Conservation (phyloP, 2,113 vertebrate genomes). For the Polyodon spathula region DNA sequence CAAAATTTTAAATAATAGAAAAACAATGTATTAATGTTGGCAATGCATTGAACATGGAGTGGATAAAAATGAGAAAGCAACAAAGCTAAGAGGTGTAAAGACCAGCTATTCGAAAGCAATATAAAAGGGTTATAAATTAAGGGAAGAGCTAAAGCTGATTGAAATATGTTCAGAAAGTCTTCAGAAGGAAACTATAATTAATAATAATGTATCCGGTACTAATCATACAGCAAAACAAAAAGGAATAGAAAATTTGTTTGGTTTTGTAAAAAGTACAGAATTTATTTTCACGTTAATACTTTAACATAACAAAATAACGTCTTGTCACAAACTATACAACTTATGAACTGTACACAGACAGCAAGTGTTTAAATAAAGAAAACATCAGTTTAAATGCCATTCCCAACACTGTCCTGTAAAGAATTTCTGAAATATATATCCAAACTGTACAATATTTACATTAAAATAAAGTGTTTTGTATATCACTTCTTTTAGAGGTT, state of each 20-base stretch:
- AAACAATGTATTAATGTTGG: too few relatives aligned
- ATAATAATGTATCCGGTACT: too few relatives aligned
- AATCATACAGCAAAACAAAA: neutral
- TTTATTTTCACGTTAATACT: conserved; percentile 43
- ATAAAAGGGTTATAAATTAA: too few relatives aligned
- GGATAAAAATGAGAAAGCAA: too few relatives aligned
- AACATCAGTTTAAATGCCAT: conserved; percentile 25
- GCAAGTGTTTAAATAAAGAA: conserved; percentile 25
- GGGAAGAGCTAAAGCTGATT: too few relatives aligned
- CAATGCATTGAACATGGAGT: too few relatives aligned
- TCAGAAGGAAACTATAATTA: too few relatives aligned
- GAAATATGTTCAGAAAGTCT: too few relatives aligned
- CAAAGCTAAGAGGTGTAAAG: too few relatives aligned
- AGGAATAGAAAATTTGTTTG: neutral
- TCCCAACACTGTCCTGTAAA: conserved; percentile 12
- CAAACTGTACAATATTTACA: conserved; percentile 48
- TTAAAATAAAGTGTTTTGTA: neutral
- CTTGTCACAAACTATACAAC: conserved; percentile 29
- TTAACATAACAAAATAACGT: conserved; percentile 47
- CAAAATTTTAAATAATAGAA: too few relatives aligned
- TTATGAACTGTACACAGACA: conserved; percentile 37
- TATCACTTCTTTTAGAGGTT: neutral
- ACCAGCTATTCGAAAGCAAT: too few relatives aligned
- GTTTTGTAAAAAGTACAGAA: conserved; percentile 33
- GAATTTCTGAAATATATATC: conserved; percentile 24